These are phyloP conservation scores for Gephyroberyx darwinii DNA, from an alignment of 2,797 vertebrate species.

Conservation along the genomic window DNA sequence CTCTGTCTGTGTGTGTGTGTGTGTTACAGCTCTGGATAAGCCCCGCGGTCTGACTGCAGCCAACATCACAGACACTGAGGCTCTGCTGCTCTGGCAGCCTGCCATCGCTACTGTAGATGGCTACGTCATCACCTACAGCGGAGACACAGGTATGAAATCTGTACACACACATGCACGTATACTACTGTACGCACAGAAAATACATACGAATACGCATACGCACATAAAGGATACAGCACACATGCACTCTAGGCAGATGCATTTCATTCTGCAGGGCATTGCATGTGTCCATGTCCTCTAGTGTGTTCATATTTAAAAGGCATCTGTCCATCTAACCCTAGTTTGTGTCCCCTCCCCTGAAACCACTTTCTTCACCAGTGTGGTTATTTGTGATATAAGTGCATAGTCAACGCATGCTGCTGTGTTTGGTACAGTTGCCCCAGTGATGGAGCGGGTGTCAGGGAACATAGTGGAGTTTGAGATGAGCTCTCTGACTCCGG, in stretches of 20 bases:
- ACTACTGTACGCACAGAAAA: background rate
- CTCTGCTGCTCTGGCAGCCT: slow-evolving; percentile 92
- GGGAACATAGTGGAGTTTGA: slow-evolving; percentile 93
- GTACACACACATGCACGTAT: background rate
- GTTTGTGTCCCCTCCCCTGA: no score
- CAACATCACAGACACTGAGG: slow-evolving; percentile 92
- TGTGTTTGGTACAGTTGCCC: slow-evolving; percentile 80
- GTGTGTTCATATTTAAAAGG: no score
- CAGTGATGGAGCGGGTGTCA: slow-evolving; percentile 88
- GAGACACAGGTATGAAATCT: slow-evolving; percentile 83
- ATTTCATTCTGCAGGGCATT: no score
- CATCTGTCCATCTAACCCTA: no score
- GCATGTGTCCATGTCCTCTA: no score
- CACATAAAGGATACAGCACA: no score
- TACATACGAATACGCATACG: no score
- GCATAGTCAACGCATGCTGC: background rate
- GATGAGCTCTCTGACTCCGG: slow-evolving; percentile 86
- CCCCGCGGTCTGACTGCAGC: slow-evolving; percentile 87
- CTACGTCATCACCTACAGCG: slow-evolving; percentile 91
- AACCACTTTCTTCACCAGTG: no score
- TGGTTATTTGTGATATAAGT: no score
- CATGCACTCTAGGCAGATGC: no score
- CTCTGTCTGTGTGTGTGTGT: slow-evolving; percentile 45
- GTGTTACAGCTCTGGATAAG: slow-evolving; percentile 88
- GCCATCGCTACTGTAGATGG: slow-evolving; percentile 92